phyloP scores from a whole-genome alignment of 1,140 invertebrate genomes.

The Pantala flavescens region DNA sequence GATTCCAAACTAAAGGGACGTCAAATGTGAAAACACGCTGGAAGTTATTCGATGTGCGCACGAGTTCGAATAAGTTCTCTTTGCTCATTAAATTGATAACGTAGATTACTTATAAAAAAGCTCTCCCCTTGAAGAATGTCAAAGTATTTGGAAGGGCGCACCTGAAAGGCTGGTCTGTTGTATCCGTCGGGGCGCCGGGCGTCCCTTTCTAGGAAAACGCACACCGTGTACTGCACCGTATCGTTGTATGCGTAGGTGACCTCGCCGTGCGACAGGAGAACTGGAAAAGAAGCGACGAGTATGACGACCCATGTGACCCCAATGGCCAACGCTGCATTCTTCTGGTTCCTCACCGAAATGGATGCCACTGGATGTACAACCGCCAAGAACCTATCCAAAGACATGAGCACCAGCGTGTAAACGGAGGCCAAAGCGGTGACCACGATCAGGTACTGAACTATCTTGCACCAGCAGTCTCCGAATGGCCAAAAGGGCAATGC shows the following conservation, averaged over 20 bases:
- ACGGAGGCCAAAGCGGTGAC: slow-evolving; percentile 89
- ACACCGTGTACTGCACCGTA: slow-evolving; percentile 48
- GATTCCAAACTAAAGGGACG: slow-evolving; percentile 34
- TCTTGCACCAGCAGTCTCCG: slow-evolving; percentile 81
- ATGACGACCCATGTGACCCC: slow-evolving; percentile 72
- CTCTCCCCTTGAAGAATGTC: too few species aligned
- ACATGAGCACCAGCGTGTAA: slow-evolving; percentile 92
- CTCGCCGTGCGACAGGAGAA: slow-evolving; percentile 68
- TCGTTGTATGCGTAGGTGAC: slow-evolving; percentile 48
- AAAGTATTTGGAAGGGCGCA: slow-evolving; percentile 24
- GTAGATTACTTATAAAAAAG: too few species aligned
- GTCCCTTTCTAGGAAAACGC: slow-evolving; percentile 50
- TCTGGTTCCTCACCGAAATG: slow-evolving; percentile 76
- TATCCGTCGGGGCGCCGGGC: slow-evolving; percentile 37
- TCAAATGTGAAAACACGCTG: slow-evolving; percentile 28
- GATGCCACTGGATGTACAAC: slow-evolving; percentile 88
- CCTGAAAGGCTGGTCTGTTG: slow-evolving; percentile 55
- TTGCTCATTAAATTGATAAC: too few species aligned
- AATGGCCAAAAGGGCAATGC: slow-evolving; percentile 82
- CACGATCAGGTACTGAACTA: slow-evolving; percentile 71
- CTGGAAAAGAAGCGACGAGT: slow-evolving; percentile 60
- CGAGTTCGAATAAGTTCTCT: too few species aligned
- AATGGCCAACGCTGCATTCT: slow-evolving; percentile 71
- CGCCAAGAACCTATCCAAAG: slow-evolving; percentile 85
- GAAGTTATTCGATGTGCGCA: too few species aligned